A percentile compares a stretch with the other conserved stretches of the same genome.
These are phyloP conservation scores for Caenorhabditis angaria DNA, from an alignment of 2,888 invertebrate species.

Conservation along the genomic window DNA sequence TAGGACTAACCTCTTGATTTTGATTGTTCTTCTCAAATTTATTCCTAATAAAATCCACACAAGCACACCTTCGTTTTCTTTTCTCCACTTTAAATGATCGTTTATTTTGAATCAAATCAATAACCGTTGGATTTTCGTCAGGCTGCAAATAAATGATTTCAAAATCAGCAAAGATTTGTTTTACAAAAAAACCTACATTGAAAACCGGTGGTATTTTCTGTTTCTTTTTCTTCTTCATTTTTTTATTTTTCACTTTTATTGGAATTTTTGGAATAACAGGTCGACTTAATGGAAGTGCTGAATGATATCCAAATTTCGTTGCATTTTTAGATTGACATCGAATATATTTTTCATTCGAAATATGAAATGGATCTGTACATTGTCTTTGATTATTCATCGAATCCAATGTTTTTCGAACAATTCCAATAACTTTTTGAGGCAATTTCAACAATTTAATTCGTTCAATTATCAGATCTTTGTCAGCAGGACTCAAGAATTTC, in stretches of 20 bases:
- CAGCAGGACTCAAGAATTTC: slow-evolving; percentile 35
- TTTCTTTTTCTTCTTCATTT: slow-evolving; percentile 30
- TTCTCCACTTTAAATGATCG: not conserved
- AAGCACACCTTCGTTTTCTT: not conserved
- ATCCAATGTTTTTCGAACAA: slow-evolving; percentile 31
- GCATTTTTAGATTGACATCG: slow-evolving; percentile 22
- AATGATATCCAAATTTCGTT: slow-evolving; percentile 27
- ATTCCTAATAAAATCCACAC: not conserved
- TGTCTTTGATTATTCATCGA: slow-evolving; percentile 30
- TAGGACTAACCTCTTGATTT: no score
- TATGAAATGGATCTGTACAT: slow-evolving; percentile 31
- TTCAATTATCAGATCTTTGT: slow-evolving; percentile 37
- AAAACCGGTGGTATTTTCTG: slow-evolving; percentile 72
- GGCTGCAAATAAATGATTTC: not conserved
- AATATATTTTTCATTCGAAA: slow-evolving; percentile 20
- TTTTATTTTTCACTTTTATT: no score
- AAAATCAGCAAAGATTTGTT: not conserved
- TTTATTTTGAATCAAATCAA: not conserved
- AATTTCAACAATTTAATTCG: slow-evolving; percentile 35
- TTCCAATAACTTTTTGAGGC: slow-evolving; percentile 26
- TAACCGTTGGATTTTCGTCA: not conserved
- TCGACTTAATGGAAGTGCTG: slow-evolving; percentile 34
- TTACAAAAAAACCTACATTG: slow-evolving; percentile 3
- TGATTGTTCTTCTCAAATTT: not conserved
- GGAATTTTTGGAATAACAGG: slow-evolving; percentile 32